Evolutionary conservation across 2,888 invertebrate species (phyloP).

Genomic region (Lepidocyrtoides sp.): DNA sequence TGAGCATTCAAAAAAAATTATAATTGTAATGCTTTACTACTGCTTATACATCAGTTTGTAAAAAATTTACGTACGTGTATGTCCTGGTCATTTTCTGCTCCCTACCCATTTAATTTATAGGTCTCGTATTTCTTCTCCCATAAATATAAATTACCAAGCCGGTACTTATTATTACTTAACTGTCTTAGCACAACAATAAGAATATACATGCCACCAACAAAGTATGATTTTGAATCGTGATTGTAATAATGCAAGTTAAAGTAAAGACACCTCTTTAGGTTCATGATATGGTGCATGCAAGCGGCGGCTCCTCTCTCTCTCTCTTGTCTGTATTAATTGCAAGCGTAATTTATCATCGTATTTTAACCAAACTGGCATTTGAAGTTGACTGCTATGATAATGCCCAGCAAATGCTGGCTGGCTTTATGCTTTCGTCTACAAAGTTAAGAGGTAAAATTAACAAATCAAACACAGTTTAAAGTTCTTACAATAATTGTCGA

Average conservation of each 20-base stretch:
- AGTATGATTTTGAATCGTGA: constrained; percentile 54
- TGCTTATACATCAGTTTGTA: background rate
- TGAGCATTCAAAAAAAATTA: background rate
- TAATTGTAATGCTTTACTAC: background rate
- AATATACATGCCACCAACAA: constrained; percentile 75
- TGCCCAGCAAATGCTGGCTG: background rate
- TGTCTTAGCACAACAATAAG: constrained; percentile 48
- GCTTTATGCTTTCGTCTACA: background rate
- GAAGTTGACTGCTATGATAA: background rate
- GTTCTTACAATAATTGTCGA: background rate
- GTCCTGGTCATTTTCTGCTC: constrained; percentile 51
- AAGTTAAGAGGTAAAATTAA: constrained; percentile 40
- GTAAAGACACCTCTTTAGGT: constrained; percentile 15
- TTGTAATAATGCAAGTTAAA: background rate
- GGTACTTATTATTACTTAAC: constrained; percentile 63
- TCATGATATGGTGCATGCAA: background rate
- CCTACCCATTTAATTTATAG: constrained; percentile 75
- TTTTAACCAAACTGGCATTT: constrained; percentile 39
- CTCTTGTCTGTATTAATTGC: constrained; percentile 67
- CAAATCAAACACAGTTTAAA: constrained; percentile 43
- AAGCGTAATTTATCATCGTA: constrained; percentile 69
- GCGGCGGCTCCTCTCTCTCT: constrained; percentile 51
- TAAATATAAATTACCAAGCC: constrained; percentile 76
- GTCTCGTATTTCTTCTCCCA: constrained; percentile 78
- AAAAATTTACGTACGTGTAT: constrained; percentile 21